Conservation (phyloP, 2,888 invertebrate species). For the Leptopilina myrica region DNA sequence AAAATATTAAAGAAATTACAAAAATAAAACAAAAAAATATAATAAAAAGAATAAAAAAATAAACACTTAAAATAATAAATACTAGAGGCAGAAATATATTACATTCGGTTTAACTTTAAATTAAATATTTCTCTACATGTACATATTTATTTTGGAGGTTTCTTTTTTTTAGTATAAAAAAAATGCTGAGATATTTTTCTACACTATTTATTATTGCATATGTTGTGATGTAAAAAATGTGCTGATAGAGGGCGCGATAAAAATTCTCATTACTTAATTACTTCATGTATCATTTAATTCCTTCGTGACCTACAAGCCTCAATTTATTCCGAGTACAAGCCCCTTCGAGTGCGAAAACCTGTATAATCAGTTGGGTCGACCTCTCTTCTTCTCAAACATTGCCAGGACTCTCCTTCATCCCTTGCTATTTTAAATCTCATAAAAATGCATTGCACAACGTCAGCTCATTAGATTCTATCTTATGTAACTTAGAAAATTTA, state of each 20-base stretch:
- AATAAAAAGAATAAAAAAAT: too few relatives aligned
- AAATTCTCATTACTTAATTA: neutral
- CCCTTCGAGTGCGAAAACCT: neutral
- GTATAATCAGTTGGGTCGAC: constrained; percentile 28
- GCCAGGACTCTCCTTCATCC: constrained; percentile 27
- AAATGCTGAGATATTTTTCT: too few relatives aligned
- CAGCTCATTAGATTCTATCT: constrained; percentile 26
- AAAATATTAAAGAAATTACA: too few relatives aligned
- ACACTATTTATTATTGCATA: too few relatives aligned
- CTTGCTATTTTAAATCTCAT: constrained; percentile 34
- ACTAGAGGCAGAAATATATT: too few relatives aligned
- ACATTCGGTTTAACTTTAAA: too few relatives aligned
- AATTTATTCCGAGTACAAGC: constrained; percentile 26
- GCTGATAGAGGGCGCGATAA: neutral
- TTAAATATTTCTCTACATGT: too few relatives aligned
- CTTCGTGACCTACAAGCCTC: constrained; percentile 13
- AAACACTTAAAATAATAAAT: too few relatives aligned
- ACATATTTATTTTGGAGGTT: too few relatives aligned
- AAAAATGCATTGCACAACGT: constrained; percentile 35
- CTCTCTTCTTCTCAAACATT: constrained; percentile 34
- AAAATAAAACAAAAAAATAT: too few relatives aligned
- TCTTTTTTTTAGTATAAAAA: too few relatives aligned
- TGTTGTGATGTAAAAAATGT: too few relatives aligned
- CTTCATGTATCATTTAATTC: neutral
- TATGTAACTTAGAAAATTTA: constrained; percentile 1